Conservation (phyloP, 2,113 vertebrate species). For the Heterochromis multidens region DNA sequence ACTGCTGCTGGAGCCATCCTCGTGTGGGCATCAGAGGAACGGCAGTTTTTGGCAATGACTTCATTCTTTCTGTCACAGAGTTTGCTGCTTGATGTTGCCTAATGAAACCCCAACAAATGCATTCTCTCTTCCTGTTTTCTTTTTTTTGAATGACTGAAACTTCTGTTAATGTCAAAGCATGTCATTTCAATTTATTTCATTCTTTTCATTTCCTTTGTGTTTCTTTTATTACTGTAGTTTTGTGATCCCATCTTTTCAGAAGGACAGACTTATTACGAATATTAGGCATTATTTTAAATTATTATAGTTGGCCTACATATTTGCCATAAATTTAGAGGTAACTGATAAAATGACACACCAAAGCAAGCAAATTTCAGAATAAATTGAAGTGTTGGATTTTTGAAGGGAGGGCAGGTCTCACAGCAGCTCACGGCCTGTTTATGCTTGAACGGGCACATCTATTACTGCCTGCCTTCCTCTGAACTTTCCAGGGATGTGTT, state of each 20-base stretch:
- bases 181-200: background rate
- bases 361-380: constrained; percentile 14
- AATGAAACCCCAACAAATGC: background rate
- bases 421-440: constrained; percentile 22
- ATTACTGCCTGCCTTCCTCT: constrained; percentile 24
- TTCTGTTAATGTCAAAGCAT: background rate
- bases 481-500: background rate
- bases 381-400: constrained; percentile 37
- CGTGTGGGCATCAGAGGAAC: background rate
- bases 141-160: background rate
- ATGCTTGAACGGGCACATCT: constrained; percentile 36
- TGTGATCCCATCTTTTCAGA: background rate
- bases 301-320: background rate
- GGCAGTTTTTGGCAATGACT: background rate
- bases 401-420: constrained; percentile 36
- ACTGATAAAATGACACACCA: background rate
- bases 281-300: background rate
- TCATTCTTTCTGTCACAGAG: background rate
- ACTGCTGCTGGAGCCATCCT: background rate
- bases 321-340: background rate
- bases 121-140: background rate
- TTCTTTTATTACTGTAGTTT: background rate
- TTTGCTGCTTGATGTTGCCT: background rate
- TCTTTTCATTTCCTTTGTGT: background rate
- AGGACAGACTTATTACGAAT: too few relatives aligned